Evolutionary conservation across 2,797 vertebrate species (phyloP).

Genomic region (Thunnus albacares): DNA sequence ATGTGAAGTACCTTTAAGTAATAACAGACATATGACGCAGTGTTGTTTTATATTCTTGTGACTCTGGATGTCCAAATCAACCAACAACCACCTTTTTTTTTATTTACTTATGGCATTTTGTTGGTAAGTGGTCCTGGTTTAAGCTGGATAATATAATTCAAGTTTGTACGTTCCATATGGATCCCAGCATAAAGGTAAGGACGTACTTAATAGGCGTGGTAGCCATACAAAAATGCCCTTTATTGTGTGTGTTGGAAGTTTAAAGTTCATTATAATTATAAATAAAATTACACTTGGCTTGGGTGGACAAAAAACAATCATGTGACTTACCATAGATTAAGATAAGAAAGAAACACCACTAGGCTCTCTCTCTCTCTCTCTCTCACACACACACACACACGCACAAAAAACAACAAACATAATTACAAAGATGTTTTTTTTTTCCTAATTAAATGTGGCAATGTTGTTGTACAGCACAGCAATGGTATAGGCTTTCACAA

Average conservation of each 20-base stretch:
- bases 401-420: slow-evolving; percentile 13
- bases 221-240: not conserved
- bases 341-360: slow-evolving; percentile 11
- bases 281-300: not conserved
- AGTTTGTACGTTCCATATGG: too few species aligned
- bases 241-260: not conserved
- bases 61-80: too few species aligned
- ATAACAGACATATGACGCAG: too few species aligned
- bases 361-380: not conserved
- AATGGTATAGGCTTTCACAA: not conserved
- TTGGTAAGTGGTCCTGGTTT: too few species aligned
- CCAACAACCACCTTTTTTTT: too few species aligned
- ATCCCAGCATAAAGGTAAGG: too few species aligned
- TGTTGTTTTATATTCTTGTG: too few species aligned
- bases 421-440: not conserved
- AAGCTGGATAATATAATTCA: too few species aligned
- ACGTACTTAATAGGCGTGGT: not conserved
- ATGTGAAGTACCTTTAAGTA: too few species aligned
- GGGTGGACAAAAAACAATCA: slow-evolving; percentile 11
- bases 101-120: too few species aligned
- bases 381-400: not conserved
- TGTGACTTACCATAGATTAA: slow-evolving; percentile 2
- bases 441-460: slow-evolving; percentile 4
- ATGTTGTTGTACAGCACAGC: not conserved
- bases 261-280: not conserved